Conservation (phyloP, 1,140 invertebrate species). For the Drosophila sucinea region DNA sequence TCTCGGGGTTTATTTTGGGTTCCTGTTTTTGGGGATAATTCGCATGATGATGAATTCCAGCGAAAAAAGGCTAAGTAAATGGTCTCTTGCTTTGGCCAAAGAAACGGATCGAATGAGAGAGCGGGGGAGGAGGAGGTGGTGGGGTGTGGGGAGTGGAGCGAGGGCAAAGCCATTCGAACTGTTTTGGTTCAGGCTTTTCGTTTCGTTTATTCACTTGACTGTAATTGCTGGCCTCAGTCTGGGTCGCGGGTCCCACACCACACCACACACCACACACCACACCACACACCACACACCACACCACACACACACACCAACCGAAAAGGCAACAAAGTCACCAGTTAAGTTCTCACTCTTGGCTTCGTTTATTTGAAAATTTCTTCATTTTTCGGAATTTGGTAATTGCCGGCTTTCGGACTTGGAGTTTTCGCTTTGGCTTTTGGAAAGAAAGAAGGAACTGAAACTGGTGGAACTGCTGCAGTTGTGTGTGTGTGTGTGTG, state of each 20-base stretch:
- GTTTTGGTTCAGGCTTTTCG: constrained; percentile 22
- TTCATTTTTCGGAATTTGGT: constrained; percentile 81
- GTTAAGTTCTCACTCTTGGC: constrained; percentile 77
- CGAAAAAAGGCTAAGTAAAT: constrained; percentile 75
- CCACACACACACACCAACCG: not conserved
- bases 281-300: not conserved
- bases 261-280: constrained; percentile 14
- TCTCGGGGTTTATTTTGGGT: not conserved
- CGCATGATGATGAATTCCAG: constrained; percentile 80
- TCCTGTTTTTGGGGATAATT: constrained; percentile 64
- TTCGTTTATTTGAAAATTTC: constrained; percentile 82
- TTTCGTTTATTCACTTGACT: constrained; percentile 68
- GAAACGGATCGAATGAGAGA: constrained; percentile 7
- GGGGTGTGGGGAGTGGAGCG: not conserved
- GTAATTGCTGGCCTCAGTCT: constrained; percentile 70
- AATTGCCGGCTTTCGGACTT: constrained; percentile 65
- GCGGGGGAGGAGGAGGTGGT: not conserved
- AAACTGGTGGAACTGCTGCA: constrained; percentile 24
- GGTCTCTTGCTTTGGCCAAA: constrained; percentile 23
- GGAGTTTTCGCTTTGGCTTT: constrained; percentile 5
- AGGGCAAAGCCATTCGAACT: constrained; percentile 13
- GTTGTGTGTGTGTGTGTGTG: constrained; percentile 33
- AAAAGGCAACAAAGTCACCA: constrained; percentile 47
- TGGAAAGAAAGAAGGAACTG: constrained; percentile 3
- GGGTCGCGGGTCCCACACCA: constrained; percentile 61